phyloP scores from a whole-genome alignment of 2,797 vertebrate genomes.

The Anas acuta region DNA sequence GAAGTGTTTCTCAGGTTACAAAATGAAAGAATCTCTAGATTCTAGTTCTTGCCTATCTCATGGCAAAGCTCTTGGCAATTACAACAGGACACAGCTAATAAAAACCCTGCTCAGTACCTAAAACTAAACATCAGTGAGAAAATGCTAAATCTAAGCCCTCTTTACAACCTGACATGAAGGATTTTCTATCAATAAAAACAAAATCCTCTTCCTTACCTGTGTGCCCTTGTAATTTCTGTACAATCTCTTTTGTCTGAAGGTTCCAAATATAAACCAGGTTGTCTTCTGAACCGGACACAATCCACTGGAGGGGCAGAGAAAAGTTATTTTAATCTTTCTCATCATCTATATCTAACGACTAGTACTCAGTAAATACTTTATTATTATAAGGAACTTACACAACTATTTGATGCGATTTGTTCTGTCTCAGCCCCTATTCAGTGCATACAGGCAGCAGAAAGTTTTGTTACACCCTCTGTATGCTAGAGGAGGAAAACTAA shows the following conservation, averaged over 20 bases:
- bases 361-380: background rate
- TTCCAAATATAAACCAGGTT: slow-evolving; percentile 99
- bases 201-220: slow-evolving; percentile 84
- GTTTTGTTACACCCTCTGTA: background rate
- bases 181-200: background rate
- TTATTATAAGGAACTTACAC: background rate
- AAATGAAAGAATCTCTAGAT: background rate
- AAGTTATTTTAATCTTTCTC: background rate
- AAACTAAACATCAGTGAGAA: background rate
- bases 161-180: background rate
- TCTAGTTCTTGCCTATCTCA: background rate
- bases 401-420: background rate
- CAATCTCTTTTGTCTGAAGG: slow-evolving; percentile 99
- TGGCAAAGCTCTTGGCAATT: background rate
- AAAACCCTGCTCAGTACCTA: background rate
- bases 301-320: slow-evolving; percentile 85
- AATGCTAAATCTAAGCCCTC: background rate
- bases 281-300: slow-evolving; percentile 97
- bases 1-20: background rate
- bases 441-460: background rate
- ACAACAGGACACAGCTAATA: background rate
- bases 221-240: slow-evolving; percentile 98
- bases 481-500: background rate
- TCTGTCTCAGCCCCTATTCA: background rate
- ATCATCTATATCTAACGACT: background rate